Conservation (phyloP, 2,888 invertebrate genomes). For the Leucoma salicis region DNA sequence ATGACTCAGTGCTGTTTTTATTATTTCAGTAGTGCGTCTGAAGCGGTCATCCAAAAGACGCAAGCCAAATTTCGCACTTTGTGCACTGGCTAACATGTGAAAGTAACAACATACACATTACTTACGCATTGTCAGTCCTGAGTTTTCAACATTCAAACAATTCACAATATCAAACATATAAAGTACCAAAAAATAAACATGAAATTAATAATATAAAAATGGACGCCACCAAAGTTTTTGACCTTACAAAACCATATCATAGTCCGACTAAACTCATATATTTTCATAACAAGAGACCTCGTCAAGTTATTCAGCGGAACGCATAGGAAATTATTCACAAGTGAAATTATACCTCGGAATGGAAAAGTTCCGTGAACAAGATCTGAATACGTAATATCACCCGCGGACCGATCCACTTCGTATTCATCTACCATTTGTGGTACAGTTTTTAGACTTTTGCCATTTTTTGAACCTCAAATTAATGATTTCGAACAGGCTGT, state of each 20-base stretch:
- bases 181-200: background rate
- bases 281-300: slow-evolving; percentile 37
- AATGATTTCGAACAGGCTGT: slow-evolving; percentile 25
- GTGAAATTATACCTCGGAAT: slow-evolving; percentile 47
- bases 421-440: slow-evolving; percentile 35
- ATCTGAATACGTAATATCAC: slow-evolving; percentile 31
- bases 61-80: too few relatives aligned
- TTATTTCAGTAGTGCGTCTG: too few relatives aligned
- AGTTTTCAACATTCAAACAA: too few relatives aligned
- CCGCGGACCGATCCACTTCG: slow-evolving; percentile 30
- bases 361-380: slow-evolving; percentile 40
- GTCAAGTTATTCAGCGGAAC: slow-evolving; percentile 40
- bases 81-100: too few relatives aligned
- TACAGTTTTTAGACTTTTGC: slow-evolving; percentile 26
- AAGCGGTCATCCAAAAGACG: too few relatives aligned
- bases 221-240: slow-evolving; percentile 1
- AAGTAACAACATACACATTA: too few relatives aligned
- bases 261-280: slow-evolving; percentile 26
- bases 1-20: too few relatives aligned
- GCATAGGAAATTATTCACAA: slow-evolving; percentile 48
- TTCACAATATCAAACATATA: too few relatives aligned
- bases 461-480: slow-evolving; percentile 27
- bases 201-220: background rate
- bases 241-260: slow-evolving; percentile 24
- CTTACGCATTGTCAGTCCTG: too few relatives aligned